phyloP scores from a whole-genome alignment of 2,888 invertebrate genomes.

The Amaurobius ferox region DNA sequence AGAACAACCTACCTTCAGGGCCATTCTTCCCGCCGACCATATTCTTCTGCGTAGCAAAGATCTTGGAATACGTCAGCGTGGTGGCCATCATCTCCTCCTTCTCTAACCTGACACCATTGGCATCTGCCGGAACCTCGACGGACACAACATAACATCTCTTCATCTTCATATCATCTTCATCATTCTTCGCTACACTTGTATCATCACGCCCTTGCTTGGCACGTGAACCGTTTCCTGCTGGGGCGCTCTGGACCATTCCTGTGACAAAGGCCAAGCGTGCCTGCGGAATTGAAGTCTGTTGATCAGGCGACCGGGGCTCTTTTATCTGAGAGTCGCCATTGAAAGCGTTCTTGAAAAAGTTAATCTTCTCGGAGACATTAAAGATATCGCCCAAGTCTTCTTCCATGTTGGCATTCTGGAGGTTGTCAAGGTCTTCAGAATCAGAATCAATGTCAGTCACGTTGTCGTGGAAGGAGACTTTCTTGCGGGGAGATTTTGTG shows the following conservation, averaged over 20 bases:
- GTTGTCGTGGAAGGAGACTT: conserved; percentile 49
- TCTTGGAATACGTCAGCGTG: conserved; percentile 49
- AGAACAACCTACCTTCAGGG: conserved; percentile 29
- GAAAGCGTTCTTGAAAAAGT: conserved; percentile 46
- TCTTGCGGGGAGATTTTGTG: conserved; percentile 21
- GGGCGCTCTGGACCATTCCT: conserved; percentile 62
- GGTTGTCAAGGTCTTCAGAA: neutral
- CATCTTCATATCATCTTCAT: conserved; percentile 1
- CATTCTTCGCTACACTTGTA: conserved; percentile 15
- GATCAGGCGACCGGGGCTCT: conserved; percentile 29
- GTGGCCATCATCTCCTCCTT: conserved; percentile 19
- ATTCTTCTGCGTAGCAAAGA: conserved; percentile 39
- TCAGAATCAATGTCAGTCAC: conserved; percentile 48
- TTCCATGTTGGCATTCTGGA: neutral
- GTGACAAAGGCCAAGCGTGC: conserved; percentile 65
- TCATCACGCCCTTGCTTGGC: conserved; percentile 19
- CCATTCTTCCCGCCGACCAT: neutral
- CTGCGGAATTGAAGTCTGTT: conserved; percentile 67
- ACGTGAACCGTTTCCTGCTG: conserved; percentile 47
- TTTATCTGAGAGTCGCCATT: conserved; percentile 20
- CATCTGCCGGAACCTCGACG: conserved; percentile 5
- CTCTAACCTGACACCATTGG: neutral
- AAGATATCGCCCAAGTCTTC: conserved; percentile 31
- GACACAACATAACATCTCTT: conserved; percentile 11
- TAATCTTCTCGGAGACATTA: conserved; percentile 56